phyloP scores from a whole-genome alignment of 92 coral and sea anemone species.

The Ricordea florida region DNA sequence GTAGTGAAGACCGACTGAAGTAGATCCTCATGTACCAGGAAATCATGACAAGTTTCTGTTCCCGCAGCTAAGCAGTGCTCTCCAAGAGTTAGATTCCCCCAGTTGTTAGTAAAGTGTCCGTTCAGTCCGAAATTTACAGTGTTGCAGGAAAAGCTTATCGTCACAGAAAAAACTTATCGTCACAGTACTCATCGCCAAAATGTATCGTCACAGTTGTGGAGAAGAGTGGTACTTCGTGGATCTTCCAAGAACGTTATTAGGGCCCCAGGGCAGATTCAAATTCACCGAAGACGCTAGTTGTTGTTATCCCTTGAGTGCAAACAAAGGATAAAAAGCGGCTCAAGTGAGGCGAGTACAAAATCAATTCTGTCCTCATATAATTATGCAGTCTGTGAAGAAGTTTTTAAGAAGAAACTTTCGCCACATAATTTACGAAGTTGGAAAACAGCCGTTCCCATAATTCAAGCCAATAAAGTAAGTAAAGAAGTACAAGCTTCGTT shows the following conservation, averaged over 20 bases:
- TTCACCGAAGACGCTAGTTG: not conserved
- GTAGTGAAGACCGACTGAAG: too few relatives aligned
- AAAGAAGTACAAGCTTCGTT: not conserved
- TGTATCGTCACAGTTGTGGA: not conserved
- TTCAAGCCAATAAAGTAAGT: not conserved
- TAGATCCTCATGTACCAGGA: too few relatives aligned
- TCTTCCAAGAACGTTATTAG: not conserved
- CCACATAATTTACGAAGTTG: not conserved
- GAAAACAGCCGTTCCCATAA: not conserved
- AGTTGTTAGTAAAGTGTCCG: too few relatives aligned
- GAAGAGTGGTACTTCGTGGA: not conserved
- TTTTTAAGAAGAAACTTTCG: not conserved
- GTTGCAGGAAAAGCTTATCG: too few relatives aligned
- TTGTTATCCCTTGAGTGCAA: conserved; percentile 5
- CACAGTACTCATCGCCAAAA: too few relatives aligned
- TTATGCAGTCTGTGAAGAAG: conserved; percentile 5
- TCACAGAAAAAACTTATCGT: too few relatives aligned
- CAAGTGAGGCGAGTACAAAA: not conserved
- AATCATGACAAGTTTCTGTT: too few relatives aligned
- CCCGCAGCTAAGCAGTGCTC: too few relatives aligned
- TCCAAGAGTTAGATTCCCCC: too few relatives aligned
- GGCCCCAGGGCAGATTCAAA: not conserved
- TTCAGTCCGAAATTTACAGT: too few relatives aligned
- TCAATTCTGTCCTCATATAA: not conserved
- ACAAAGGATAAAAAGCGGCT: not conserved